These are phyloP conservation scores for Leptocoma aspasia DNA, from an alignment of 2,113 vertebrate genomes.

Conservation along the genomic window DNA sequence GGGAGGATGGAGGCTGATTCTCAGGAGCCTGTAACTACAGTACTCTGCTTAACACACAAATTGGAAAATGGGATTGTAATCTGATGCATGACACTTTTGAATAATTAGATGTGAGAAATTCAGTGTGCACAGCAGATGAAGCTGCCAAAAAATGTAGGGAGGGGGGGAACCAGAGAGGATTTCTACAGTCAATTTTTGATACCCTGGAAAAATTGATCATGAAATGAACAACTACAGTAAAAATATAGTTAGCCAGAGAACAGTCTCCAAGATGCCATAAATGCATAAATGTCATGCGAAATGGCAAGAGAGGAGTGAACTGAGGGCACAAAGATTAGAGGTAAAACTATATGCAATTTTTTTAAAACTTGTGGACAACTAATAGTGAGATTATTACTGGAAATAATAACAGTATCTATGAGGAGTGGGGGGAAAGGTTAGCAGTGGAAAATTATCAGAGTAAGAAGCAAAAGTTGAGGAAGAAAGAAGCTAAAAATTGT, in stretches of 20 bases:
- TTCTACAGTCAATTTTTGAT: neutral
- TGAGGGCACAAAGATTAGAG: neutral
- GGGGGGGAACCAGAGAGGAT: fast-evolving
- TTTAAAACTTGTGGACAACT: neutral
- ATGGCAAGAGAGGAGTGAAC: neutral
- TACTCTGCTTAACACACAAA: neutral
- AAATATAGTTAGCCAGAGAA: neutral
- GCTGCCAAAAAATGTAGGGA: neutral
- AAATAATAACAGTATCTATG: neutral
- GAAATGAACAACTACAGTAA: neutral
- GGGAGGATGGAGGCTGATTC: neutral
- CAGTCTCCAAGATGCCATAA: neutral
- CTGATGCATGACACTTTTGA: neutral
- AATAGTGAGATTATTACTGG: neutral
- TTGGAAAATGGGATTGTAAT: slow-evolving; percentile 39
- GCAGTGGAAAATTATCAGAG: neutral
- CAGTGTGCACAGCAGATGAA: neutral
- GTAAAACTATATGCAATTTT: neutral
- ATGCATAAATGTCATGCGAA: neutral
- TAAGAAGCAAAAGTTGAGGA: neutral
- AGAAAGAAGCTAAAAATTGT: neutral
- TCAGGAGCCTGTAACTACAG: neutral
- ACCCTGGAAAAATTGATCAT: neutral
- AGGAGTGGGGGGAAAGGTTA: neutral
- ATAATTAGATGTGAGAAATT: slow-evolving; percentile 33